Conservation (phyloP, 2,888 invertebrate species). For the Selenia dentaria region DNA sequence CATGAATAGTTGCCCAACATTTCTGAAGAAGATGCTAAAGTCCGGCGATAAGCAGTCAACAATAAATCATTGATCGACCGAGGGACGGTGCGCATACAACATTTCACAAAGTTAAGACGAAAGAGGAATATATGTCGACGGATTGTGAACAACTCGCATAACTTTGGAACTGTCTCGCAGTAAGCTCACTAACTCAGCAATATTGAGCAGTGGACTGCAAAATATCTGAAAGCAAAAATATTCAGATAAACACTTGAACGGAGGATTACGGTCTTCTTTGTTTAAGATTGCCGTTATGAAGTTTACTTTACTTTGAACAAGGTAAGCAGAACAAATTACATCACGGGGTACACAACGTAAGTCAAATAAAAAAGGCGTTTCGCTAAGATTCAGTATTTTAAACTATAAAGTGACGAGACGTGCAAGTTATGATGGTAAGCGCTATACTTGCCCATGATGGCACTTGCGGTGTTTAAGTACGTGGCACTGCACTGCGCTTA, state of each 20-base stretch:
- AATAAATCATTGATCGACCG: background rate
- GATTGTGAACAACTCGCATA: conserved; percentile 54
- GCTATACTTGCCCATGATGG: too few species aligned
- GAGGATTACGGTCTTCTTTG: conserved; percentile 18
- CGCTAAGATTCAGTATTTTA: too few species aligned
- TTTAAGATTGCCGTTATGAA: conserved; percentile 12
- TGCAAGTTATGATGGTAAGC: too few species aligned
- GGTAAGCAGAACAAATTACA: too few species aligned
- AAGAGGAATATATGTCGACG: conserved; percentile 47
- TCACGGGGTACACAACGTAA: too few species aligned
- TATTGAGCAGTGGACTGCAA: conserved; percentile 59
- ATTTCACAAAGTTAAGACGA: background rate
- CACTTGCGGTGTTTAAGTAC: too few species aligned
- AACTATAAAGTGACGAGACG: too few species aligned
- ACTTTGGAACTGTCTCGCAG: conserved; percentile 56
- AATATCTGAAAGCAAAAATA: conserved; percentile 62
- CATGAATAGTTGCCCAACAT: background rate
- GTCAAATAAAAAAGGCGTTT: too few species aligned
- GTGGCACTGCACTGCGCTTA: too few species aligned
- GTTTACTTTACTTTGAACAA: too few species aligned
- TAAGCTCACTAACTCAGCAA: conserved; percentile 44
- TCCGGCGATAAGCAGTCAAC: background rate
- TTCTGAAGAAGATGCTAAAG: background rate
- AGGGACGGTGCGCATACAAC: background rate
- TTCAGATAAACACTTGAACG: conserved; percentile 43